Evolutionary conservation across 2,113 vertebrate species (phyloP).

Genomic region (Clarias gariepinus): DNA sequence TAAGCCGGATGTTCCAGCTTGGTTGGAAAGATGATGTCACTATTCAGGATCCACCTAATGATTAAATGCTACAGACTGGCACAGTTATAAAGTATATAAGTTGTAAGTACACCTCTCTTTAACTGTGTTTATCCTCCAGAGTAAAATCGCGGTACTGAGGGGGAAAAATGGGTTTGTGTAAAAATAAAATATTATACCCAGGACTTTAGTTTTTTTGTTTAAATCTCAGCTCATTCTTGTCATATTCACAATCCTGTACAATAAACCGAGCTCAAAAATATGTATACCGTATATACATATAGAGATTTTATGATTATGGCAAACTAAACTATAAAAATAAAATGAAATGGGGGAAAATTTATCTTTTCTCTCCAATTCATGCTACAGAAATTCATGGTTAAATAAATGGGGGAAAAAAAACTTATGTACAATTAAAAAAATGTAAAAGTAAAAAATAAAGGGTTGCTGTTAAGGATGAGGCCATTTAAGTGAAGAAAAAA

Average conservation of each 20-base stretch:
- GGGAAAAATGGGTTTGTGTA: neutral
- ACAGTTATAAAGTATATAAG: neutral
- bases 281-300: conserved; percentile 35
- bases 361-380: conserved; percentile 34
- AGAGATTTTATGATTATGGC: neutral
- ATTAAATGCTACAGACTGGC: neutral
- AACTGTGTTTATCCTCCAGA: neutral
- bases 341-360: conserved; percentile 57
- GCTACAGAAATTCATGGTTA: conserved; percentile 45
- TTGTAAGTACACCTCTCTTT: neutral
- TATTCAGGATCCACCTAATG: neutral
- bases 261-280: conserved; percentile 60
- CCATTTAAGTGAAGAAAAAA: conserved; percentile 38
- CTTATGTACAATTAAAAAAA: conserved; percentile 64
- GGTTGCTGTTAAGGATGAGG: conserved; percentile 59
- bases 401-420: conserved; percentile 54
- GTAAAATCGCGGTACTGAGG: neutral
- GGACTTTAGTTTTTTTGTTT: conserved; percentile 38
- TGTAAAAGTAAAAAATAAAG: conserved; percentile 59
- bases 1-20: neutral
- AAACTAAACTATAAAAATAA: conserved; percentile 63
- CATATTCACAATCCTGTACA: conserved; percentile 61
- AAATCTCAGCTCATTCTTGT: conserved; percentile 37
- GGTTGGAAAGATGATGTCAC: neutral
- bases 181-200: neutral